Evolutionary conservation across 2,888 invertebrate species (phyloP), one percentile per base, ranked within the genome.

Genomic region (Apocheima hispidaria): DNA sequence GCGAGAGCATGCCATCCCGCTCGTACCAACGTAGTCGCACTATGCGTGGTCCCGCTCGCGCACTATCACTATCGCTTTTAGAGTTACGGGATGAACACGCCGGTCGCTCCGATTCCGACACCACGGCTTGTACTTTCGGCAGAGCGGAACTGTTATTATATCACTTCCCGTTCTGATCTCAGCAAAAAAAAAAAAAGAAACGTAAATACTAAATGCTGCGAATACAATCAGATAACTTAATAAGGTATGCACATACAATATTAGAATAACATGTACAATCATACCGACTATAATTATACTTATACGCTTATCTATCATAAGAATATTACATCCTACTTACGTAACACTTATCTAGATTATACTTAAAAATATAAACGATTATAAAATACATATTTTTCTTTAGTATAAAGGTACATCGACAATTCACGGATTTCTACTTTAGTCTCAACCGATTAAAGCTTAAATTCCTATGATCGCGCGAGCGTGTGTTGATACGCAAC

Each of bases 381-480:
- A 75, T 69, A 74, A 74, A 74, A 78, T 70, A 78, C 46, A 26
- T 14, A 44, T n/a, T 44, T 77, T 72, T 80, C 71, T 79, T 78
- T 75, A 81, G 26, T 71, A 76, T 75, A 75, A 77, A 81, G 73
- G 69, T 82, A 81, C 73, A 73, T 72, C 75, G 65, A 79, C 78
- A 77, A 61, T 75, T 74, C 75, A 80, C 78, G 69, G 73, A 81
- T 76, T 73, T 60, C 71, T 74, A 78, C 70, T 71, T 78, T 84
- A 85, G 81, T 86, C 79, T 83, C 77, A 61, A 76, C 75, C 72
- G 69, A 80, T 88, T 88, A 87, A 87, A 88, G 87, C 87, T 87
- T 79, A 78, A 70, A 68, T 63, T 81, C 75, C 72, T 77, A 72
- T 77, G 70, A 72, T 60, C 70, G 72, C 76, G 73, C 66, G 58